Evolutionary conservation across 2,797 vertebrate species (phyloP), one percentile per base, ranked within the genome.

Genomic region (Sparidentex hasta): DNA sequence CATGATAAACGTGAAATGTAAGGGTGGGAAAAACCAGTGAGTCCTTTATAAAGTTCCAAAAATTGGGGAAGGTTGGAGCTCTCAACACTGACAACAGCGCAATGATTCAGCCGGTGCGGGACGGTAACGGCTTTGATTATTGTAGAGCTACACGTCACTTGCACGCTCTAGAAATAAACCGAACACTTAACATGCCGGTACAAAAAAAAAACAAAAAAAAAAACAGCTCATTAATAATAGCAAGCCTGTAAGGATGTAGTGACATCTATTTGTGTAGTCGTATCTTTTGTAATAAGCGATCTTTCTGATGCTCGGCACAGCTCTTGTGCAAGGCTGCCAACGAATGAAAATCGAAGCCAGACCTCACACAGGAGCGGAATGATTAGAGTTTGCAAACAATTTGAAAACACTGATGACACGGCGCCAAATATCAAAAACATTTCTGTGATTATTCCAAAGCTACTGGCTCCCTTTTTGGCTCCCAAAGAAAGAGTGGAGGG

Each of bases 301-400:
- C 74, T 54, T 73, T 86, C 64, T 87, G 89, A 86, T 71, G 88
- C 78, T 74, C 80, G 63, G 72, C 78, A 68, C 83, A 74, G 75
- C 81, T 83, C 87, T 86, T 80, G 63, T 76, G 68, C 58, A 14
- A 50, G 27, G 29, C 83, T 90, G 92, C 89, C 91, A 93, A 82
- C 84, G 76, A 86, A 87, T 81, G 71, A 78, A 87, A 90, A 87
- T 74, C 69, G 46, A 88, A 87, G 86, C 82, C 88, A 89, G 83
- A 80, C 82, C 77, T 93, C 84, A 83, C 85, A 89, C 85, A 83
- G 86, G 84, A 89, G 80, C 69, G 80, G 68, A 80, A 71, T 69
- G 79, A 90, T 89, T 82, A 86, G 77, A 87, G 87, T 89, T 87
- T 91, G 81, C 85, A 88, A 90, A 91, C 84, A 88, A 64, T 88